Evolutionary conservation across 2,888 invertebrate species (phyloP).

Genomic region (Drosophila quinaria): DNA sequence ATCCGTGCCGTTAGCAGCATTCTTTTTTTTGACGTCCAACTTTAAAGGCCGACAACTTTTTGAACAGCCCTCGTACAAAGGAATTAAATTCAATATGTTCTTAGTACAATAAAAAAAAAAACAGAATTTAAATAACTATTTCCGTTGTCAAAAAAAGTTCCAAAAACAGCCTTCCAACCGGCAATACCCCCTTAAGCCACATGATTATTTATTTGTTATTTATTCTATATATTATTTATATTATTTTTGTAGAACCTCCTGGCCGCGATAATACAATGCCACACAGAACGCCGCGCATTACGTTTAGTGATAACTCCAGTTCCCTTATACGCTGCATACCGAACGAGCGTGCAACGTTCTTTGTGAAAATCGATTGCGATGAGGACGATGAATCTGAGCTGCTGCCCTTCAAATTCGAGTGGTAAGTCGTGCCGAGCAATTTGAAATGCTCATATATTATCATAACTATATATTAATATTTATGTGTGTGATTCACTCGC

Average conservation of each 20-base stretch:
- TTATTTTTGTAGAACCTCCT: conserved; percentile 58
- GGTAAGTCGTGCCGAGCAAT: conserved; percentile 76
- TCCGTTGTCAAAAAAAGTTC: no score
- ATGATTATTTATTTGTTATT: not conserved
- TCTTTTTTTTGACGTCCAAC: no score
- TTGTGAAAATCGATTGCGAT: conserved; percentile 85
- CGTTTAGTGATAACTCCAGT: conserved; percentile 85
- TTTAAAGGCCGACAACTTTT: no score
- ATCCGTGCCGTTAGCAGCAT: no score
- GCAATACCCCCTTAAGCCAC: no score
- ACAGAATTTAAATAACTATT: no score
- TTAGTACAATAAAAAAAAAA: no score
- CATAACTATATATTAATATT: conserved; percentile 9
- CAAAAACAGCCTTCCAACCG: no score
- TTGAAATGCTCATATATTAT: conserved; percentile 10
- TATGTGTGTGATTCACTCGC: conserved; percentile 57
- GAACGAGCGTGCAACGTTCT: conserved; percentile 85
- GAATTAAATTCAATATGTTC: no score
- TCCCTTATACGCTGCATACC: conserved; percentile 84
- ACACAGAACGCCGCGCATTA: conserved; percentile 71
- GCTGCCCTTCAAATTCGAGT: conserved; percentile 85
- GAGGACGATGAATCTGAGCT: conserved; percentile 79
- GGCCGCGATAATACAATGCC: conserved; percentile 29
- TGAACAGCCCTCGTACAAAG: no score
- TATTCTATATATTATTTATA: not conserved